A percentile compares a stretch with the other conserved stretches of the same genome.
These are phyloP conservation scores for Steinernema carpocapsae DNA, from an alignment of 2,888 invertebrate species.

Conservation along the genomic window DNA sequence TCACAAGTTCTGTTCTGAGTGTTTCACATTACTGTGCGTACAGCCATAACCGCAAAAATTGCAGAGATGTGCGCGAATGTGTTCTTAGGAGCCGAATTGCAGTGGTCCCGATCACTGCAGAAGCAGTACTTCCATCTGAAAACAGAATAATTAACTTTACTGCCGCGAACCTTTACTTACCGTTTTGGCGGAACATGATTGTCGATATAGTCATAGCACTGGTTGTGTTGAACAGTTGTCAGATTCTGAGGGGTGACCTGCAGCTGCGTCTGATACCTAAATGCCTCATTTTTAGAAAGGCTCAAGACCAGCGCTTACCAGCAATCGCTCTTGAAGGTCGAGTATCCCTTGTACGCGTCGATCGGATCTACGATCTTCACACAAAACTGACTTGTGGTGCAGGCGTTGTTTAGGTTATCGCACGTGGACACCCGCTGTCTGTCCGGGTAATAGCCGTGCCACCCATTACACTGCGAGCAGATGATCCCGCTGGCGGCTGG, in stretches of 20 bases:
- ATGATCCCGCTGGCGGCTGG: neutral
- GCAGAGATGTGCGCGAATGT: no score
- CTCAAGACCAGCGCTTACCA: constrained; percentile 35
- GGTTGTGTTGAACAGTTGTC: constrained; percentile 38
- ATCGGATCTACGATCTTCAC: constrained; percentile 45
- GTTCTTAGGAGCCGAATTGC: neutral
- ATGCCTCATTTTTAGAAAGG: neutral
- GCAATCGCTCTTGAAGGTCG: constrained; percentile 43
- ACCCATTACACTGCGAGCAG: constrained; percentile 43
- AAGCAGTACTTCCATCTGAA: constrained; percentile 39
- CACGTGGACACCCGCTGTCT: constrained; percentile 36
- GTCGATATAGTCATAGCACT: constrained; percentile 42
- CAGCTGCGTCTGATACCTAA: constrained; percentile 13
- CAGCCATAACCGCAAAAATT: no score
- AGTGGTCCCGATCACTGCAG: constrained; percentile 39
- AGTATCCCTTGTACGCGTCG: constrained; percentile 36
- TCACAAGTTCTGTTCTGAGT: no score
- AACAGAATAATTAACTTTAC: neutral
- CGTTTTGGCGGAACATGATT: constrained; percentile 42
- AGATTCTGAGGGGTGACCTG: constrained; percentile 25
- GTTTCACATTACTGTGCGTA: no score
- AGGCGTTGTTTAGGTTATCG: constrained; percentile 43
- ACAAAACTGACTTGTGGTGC: constrained; percentile 41
- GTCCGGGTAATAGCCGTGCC: constrained; percentile 41
- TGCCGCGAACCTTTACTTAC: neutral